Base-by-base conservation (phyloP, 2,888 invertebrate genomes). In the Lasioglossum leucozonium region DNA sequence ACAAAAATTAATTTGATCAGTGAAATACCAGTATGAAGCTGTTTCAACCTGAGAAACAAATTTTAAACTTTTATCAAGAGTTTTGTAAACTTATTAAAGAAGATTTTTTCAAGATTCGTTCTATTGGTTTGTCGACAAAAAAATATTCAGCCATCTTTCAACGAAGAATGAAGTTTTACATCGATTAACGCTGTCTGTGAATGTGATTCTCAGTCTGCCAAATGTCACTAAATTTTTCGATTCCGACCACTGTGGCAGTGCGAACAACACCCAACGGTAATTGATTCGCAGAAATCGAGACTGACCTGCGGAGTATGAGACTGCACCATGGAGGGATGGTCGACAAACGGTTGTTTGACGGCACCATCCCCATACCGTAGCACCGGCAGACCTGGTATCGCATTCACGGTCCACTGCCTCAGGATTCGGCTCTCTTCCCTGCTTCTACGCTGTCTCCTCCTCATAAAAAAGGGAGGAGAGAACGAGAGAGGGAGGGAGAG, bases 321-420 rank as follows among this genome's bases (percentile, higher is more conserved):
- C 78, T 82, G 78, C 77, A 62, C 76, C 80, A 85, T 67, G 80
- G 82, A 80, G 85, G 89, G 90, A 88, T 84, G 88, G 88, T 78
- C 85, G 87, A 88, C 90, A 92, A 91, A 92, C 90, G 91, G 89
- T 89, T 91, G 91, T 90, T 91, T 90, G 89, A 92, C 91, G 91
- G 88, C 89, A 81, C 88, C 85, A 84, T 80, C 85, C 86, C 87
- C 87, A 79, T 34, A 82, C 88, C 86, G 90, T 89, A 87, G 88
- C 89, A 89, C 89, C 89, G 90, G 91, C 91, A 91, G 91, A 92
- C 91, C 91, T 92, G 93, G 93, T 94, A 94, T 94, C 94, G 92
- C 94, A 92, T 94, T 94, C 92, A 94, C 94, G 93, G 91, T 94
- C 91, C 92, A 90, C 92, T 94, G 94, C 92, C 76, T 90, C 91